A percentile compares a stretch with the other conserved stretches of the same genome.
Evolutionary conservation across 2,797 vertebrate species (phyloP).

Genomic region (Centropyge bicolor): DNA sequence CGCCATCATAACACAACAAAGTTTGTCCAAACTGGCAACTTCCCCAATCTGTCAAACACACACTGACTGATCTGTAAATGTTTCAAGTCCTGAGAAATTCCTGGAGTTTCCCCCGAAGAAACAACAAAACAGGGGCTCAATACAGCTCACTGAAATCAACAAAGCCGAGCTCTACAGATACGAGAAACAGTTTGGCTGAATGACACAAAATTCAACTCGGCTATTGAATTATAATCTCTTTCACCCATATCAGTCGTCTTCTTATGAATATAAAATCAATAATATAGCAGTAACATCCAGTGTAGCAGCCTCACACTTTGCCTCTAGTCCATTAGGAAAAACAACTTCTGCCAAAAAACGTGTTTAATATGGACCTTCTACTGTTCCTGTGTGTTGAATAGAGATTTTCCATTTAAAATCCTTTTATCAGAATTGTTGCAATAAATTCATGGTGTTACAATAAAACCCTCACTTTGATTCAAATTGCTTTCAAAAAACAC

Average conservation of each 20-base stretch:
- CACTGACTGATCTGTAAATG: neutral
- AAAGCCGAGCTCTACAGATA: neutral
- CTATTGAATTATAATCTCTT: neutral
- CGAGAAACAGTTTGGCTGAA: neutral
- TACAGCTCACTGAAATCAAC: neutral
- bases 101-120: neutral
- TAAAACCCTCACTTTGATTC: neutral
- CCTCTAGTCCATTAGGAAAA: neutral
- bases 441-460: neutral
- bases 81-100: neutral
- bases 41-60: slow-evolving; percentile 2
- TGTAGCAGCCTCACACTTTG: neutral
- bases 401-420: neutral
- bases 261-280: neutral
- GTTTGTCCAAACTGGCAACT: slow-evolving; percentile 17
- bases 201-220: neutral
- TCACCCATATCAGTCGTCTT: neutral
- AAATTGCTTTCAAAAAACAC: neutral
- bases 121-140: neutral
- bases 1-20: slow-evolving; percentile 11
- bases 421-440: neutral
- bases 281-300: neutral
- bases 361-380: neutral
- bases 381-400: neutral
- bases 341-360: neutral